Base-by-base conservation (phyloP, 2,113 vertebrate genomes). In the Ondatra zibethicus region DNA sequence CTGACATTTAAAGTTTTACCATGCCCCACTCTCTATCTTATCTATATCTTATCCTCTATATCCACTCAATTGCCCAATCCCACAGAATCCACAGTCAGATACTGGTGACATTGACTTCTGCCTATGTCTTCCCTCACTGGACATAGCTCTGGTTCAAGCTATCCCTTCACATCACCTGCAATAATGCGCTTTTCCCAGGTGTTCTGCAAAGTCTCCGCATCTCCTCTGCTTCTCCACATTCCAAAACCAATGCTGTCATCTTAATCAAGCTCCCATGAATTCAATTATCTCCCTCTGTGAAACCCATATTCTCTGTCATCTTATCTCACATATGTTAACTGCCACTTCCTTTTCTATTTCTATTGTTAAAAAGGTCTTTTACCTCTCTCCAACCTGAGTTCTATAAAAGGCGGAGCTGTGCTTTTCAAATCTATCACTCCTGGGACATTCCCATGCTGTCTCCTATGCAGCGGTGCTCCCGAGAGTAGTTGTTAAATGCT, bases 351-450 rank as follows among this genome's bases (percentile, higher is more conserved):
- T 23, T 87, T 94, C 72, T 77, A 17, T 88, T 95, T 91, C 50
- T 84, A 80, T 33, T 85, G 6, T 86, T 63, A 84, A 42, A n/a
- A n/a, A 25, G 11, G 31, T 81, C 39, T 92, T 91, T 55, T 78
- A 58, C 36, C 10, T 58, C 70, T 27, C 84, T 14, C 81, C 73
- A 95, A 96, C 25, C 84, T 93, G 58, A 95, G 73, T 85, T 92
- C 58, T 70, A 76, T 61, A 45, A 68, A 63, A 11, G 45, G 39
- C 1, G 91, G 72, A 95, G 73, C 19, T 77, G 7, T 78, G 5
- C 10, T 94, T 95, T 89, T 87, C 33, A n/a, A 72, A 63, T 72
- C 11, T 42, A 5, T 75, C 66, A 39, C 19, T 77, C 12, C 14
- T 1, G 91, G 61, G 72, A 58, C 50, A 81, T 17, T 52, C 39